A percentile compares a stretch with the other conserved stretches of the same genome.
These are phyloP conservation scores for Panthera tigris DNA, from an alignment of 2,113 vertebrate genomes.

Conservation along the genomic window DNA sequence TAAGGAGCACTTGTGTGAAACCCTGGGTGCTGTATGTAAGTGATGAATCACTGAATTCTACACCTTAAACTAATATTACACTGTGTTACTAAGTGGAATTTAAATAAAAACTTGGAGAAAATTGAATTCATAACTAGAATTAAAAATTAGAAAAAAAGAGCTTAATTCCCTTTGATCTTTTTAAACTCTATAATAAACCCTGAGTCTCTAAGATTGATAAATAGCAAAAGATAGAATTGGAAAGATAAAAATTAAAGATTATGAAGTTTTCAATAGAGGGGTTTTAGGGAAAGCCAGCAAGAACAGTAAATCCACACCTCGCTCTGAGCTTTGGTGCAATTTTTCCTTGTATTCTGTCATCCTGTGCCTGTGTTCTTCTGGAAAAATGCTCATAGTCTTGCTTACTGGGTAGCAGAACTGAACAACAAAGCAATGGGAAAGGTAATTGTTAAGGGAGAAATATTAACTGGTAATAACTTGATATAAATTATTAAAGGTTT, in stretches of 20 bases:
- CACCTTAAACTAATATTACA: neutral
- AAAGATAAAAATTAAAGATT: slow-evolving; percentile 27
- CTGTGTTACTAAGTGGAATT: neutral
- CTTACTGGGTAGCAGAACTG: slow-evolving; percentile 1
- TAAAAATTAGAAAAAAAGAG: neutral
- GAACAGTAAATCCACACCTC: neutral
- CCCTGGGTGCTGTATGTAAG: neutral
- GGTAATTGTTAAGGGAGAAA: neutral
- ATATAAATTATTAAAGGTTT: neutral
- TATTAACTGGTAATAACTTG: neutral
- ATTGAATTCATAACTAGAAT: slow-evolving; percentile 9
- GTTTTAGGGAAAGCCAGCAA: neutral
- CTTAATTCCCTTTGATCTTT: slow-evolving; percentile 19
- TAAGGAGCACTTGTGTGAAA: neutral
- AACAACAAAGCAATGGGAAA: slow-evolving; percentile 1
- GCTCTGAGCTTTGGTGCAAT: neutral
- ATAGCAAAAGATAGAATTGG: neutral
- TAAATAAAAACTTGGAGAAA: neutral
- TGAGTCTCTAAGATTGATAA: slow-evolving; percentile 27
- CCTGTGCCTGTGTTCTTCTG: neutral
- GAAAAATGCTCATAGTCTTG: slow-evolving; percentile 25
- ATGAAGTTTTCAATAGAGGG: neutral
- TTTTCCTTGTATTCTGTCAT: neutral
- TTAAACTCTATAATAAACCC: neutral
- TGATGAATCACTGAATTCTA: neutral